Conservation (phyloP, 2,113 vertebrate species). For the Eclectus roratus region DNA sequence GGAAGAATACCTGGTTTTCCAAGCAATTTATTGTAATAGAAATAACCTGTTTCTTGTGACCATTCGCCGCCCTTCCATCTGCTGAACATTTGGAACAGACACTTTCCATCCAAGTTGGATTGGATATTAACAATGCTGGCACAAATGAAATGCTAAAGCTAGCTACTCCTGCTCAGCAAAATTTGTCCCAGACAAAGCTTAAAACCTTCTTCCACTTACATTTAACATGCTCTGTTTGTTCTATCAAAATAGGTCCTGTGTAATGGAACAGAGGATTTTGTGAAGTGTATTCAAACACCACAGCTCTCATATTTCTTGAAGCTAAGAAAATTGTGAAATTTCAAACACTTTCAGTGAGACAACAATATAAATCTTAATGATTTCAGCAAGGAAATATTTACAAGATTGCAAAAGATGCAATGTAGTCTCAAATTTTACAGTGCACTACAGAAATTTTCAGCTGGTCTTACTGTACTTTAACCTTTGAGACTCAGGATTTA, state of each 20-base stretch:
- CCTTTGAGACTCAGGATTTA: not conserved
- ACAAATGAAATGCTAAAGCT: not conserved
- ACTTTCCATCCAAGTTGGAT: slow-evolving; percentile 13
- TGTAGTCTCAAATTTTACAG: not conserved
- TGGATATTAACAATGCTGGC: not conserved
- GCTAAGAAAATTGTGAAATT: not conserved
- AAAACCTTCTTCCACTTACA: not conserved
- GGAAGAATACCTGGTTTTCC: not conserved
- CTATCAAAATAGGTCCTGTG: not conserved
- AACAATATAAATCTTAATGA: not conserved
- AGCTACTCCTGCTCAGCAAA: not conserved
- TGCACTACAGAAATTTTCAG: not conserved
- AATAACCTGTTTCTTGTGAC: slow-evolving; percentile 38
- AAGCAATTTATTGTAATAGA: slow-evolving; percentile 8
- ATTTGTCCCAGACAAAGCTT: not conserved
- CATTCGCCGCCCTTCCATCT: slow-evolving; percentile 40
- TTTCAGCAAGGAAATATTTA: not conserved
- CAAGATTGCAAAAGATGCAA: not conserved
- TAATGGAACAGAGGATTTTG: not conserved
- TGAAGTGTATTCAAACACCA: not conserved
- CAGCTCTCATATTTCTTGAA: not conserved
- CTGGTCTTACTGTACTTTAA: not conserved
- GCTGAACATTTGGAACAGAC: slow-evolving; percentile 10
- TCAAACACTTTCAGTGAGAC: not conserved
- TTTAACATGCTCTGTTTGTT: not conserved